Base-by-base conservation (phyloP, 2,113 vertebrate genomes). In the Gobiocypris rarus region DNA sequence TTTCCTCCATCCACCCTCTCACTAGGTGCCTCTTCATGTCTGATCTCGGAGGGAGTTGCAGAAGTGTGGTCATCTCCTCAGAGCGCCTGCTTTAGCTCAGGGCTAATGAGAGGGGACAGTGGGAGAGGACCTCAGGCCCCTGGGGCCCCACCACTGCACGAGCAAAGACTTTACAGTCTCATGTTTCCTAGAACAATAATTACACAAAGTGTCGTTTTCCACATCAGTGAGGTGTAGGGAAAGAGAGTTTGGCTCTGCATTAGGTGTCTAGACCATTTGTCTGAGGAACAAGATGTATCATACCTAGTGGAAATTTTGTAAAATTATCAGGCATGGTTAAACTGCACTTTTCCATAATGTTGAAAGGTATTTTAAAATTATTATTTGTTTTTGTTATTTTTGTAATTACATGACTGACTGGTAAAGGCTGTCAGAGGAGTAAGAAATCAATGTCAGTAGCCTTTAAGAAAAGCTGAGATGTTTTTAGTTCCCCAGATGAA, bases 61-160 rank as follows among this genome's bases (percentile, higher is more conserved):
- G 70, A 26, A 17, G 45, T 85, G 78, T 82, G 79, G 84, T 82
- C 84, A 34, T 65, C 56, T 61, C 9, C 52, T 82, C 34, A 52
- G 52, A 81, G 84, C 3, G 65, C 48, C 74, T 86, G 83, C 50
- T 88, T 82, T 80, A 79, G 67, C 56, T 78, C 58, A 43, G 15
- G 3, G 31, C 52, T 85, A 86, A 88, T 87, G 87, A 88, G 63
- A 87, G 83, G 54, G 81, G 75, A 86, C 58, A 34, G 34, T 50
- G 48, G 50, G 65, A 34, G 81, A 56, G n/a, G 61, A 70, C n/a
- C 19, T 75, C 58, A 28, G 84, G 67, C 56, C 14, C 14, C 26
- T 63, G 41, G 84, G 83, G 84, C 80, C 73, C 82, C 45, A 48
- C 67, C 52, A 45, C 38, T 17, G 69, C 70, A 75, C 31, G 17